A percentile compares a stretch with the other conserved stretches of the same genome.
Conservation (phyloP, 2,797 vertebrate species). For the Natrix natrix region DNA sequence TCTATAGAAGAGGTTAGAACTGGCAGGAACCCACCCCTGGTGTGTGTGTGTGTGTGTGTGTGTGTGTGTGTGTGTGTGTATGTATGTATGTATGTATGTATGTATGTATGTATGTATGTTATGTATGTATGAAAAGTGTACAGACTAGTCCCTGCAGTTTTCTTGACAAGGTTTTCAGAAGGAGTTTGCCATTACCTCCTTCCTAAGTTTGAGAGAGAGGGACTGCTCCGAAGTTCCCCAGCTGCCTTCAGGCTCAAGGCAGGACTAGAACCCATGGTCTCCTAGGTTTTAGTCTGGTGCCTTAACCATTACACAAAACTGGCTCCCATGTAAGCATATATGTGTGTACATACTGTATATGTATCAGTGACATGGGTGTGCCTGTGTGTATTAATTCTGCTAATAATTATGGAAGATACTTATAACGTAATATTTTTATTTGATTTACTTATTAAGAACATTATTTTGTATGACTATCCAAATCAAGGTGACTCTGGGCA, state of each 20-base stretch:
- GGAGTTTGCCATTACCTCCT: neutral
- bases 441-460: neutral
- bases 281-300: neutral
- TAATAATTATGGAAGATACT: neutral
- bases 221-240: neutral
- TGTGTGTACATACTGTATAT: neutral
- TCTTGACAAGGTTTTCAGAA: neutral
- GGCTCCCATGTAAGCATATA: neutral
- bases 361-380: neutral
- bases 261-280: neutral
- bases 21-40: no score
- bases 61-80: neutral
- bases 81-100: neutral
- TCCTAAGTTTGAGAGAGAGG: neutral
- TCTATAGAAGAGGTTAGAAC: no score
- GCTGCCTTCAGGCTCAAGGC: neutral
- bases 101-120: neutral
- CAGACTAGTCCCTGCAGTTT: neutral
- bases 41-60: no score
- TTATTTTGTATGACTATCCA: neutral
- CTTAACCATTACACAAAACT: neutral
- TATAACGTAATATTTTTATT: neutral
- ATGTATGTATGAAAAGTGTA: neutral
- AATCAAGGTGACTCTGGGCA: neutral
- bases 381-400: neutral